Conservation (phyloP, 2,888 invertebrate species). For the Rotaria sp. region DNA sequence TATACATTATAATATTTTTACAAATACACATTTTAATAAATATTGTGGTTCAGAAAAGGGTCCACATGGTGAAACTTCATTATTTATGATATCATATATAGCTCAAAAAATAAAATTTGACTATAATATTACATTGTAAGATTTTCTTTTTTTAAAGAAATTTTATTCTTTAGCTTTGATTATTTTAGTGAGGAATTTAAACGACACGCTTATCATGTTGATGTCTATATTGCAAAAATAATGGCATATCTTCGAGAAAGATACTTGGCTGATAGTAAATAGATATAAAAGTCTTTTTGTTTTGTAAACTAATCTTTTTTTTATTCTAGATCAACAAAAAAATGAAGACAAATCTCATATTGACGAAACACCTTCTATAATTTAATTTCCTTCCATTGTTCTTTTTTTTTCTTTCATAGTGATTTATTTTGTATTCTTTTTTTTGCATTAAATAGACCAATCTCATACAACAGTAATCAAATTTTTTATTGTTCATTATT, state of each 20-base stretch:
- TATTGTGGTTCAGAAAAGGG: neutral
- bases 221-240: neutral
- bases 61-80: neutral
- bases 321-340: neutral
- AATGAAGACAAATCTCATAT: neutral
- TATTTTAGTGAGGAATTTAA: neutral
- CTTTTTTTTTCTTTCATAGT: neutral
- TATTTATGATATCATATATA: neutral
- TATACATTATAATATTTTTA: neutral
- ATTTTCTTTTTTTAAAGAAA: neutral
- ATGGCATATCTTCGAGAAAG: neutral
- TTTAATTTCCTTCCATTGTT: neutral
- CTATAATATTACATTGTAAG: neutral
- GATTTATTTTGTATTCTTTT: neutral
- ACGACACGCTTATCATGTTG: neutral
- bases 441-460: neutral
- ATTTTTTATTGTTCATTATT: neutral
- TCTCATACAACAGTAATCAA: neutral
- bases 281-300: neutral
- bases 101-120: neutral
- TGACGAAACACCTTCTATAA: neutral
- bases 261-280: neutral
- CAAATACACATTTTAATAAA: neutral
- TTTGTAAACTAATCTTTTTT: neutral
- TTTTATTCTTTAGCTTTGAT: neutral